A percentile compares a stretch with the other conserved stretches of the same genome.
Conservation (phyloP, 2,888 invertebrate genomes). For the Lymantria dispar region DNA sequence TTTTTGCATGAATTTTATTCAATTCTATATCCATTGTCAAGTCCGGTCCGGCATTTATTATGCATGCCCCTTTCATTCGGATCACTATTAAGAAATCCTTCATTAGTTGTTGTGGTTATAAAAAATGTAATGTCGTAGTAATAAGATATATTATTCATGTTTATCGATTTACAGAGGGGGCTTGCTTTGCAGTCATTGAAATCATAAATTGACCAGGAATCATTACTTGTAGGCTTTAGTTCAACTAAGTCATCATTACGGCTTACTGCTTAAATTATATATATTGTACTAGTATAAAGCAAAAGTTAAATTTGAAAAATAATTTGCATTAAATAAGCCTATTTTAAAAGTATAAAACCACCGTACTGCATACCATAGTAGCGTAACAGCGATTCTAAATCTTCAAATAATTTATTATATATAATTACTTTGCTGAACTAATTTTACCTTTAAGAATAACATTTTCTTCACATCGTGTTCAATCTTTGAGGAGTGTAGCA, state of each 20-base stretch:
- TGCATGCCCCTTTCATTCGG: constrained; percentile 64
- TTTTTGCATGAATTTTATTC: constrained; percentile 50
- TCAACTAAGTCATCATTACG: constrained; percentile 32
- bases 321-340: no score
- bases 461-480: no score
- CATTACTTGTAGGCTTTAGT: constrained; percentile 36
- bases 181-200: constrained; percentile 40
- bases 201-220: constrained; percentile 27
- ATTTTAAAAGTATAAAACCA: no score
- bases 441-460: no score
- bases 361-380: no score
- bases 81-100: constrained; percentile 41
- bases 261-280: constrained; percentile 42
- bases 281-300: background rate
- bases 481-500: no score
- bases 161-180: constrained; percentile 21
- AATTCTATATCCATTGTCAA: constrained; percentile 49
- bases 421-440: no score
- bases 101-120: constrained; percentile 48
- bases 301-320: no score
- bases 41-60: constrained; percentile 54
- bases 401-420: no score
- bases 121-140: constrained; percentile 40
- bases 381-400: no score
- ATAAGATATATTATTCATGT: constrained; percentile 23